Conservation (phyloP, 1,140 invertebrate species). For the Oscheius sp. region DNA sequence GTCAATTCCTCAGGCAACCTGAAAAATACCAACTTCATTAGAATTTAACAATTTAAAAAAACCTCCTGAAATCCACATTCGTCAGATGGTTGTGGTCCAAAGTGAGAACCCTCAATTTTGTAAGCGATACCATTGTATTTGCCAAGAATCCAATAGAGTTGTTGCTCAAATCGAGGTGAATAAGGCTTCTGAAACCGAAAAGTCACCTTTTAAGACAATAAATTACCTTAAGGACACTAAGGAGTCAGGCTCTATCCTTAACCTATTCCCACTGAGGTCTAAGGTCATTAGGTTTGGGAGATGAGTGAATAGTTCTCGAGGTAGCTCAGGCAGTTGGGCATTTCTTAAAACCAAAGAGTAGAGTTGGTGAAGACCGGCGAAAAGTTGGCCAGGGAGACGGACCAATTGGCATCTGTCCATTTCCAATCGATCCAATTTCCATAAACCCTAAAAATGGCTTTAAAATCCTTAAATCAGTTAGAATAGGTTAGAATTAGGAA, state of each 20-base stretch:
- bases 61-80: slow-evolving; percentile 41
- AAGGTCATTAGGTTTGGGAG: slow-evolving; percentile 40
- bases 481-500: slow-evolving; percentile 11
- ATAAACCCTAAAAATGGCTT: slow-evolving; percentile 21
- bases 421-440: slow-evolving; percentile 40
- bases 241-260: slow-evolving; percentile 34
- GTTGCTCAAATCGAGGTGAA: slow-evolving; percentile 42
- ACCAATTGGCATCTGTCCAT: slow-evolving; percentile 39
- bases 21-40: not conserved
- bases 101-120: slow-evolving; percentile 34
- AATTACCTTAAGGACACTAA: slow-evolving; percentile 27
- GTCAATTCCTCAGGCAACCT: slow-evolving; percentile 36
- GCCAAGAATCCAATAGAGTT: slow-evolving; percentile 39
- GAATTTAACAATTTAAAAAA: not conserved
- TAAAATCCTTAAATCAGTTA: slow-evolving; percentile 9
- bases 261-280: slow-evolving; percentile 38
- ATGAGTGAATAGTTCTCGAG: slow-evolving; percentile 27
- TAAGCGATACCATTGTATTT: slow-evolving; percentile 26
- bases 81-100: slow-evolving; percentile 37
- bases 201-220: not conserved
- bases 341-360: slow-evolving; percentile 38
- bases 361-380: slow-evolving; percentile 39
- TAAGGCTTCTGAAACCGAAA: slow-evolving; percentile 27
- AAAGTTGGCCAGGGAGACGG: slow-evolving; percentile 29
- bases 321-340: slow-evolving; percentile 33